These are phyloP conservation scores for Saccopteryx bilineata DNA, from an alignment of 2,113 vertebrate species.

Conservation along the genomic window DNA sequence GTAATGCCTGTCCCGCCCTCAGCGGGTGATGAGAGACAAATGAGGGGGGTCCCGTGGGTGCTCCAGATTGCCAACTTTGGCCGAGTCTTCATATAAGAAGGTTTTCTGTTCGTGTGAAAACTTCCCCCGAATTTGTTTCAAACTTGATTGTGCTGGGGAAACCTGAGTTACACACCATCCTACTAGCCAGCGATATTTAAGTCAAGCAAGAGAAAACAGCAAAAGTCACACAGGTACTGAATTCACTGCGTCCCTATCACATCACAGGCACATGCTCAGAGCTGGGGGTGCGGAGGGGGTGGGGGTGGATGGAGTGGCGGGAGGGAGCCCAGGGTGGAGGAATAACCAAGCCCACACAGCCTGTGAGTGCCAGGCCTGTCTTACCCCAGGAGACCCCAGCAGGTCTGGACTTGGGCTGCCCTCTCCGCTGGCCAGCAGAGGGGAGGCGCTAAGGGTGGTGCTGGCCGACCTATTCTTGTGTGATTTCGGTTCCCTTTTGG, in stretches of 20 bases:
- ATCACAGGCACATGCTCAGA: background rate
- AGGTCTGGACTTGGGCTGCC: background rate
- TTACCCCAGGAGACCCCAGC: too few relatives aligned
- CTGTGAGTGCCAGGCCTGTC: background rate
- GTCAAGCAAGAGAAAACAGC: background rate
- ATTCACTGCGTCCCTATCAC: background rate
- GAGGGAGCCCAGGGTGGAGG: background rate
- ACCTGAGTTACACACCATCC: background rate
- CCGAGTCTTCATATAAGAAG: too few relatives aligned
- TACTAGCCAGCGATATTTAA: background rate
- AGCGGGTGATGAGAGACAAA: background rate
- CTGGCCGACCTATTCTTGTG: accelerated
- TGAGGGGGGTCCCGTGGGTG: background rate
- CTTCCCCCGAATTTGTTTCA: background rate
- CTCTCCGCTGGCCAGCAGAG: background rate
- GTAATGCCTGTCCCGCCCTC: background rate
- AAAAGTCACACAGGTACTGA: background rate
- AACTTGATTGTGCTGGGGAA: background rate
- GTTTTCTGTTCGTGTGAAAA: background rate
- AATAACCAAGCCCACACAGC: background rate
- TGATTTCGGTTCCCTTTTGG: background rate
- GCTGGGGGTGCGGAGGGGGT: background rate
- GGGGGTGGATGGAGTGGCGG: too few relatives aligned
- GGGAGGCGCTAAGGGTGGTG: background rate
- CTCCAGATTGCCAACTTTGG: background rate